phyloP scores from a whole-genome alignment of 30 jellyfish, hydroid and myxozoan species.

The Mastigias papua region DNA sequence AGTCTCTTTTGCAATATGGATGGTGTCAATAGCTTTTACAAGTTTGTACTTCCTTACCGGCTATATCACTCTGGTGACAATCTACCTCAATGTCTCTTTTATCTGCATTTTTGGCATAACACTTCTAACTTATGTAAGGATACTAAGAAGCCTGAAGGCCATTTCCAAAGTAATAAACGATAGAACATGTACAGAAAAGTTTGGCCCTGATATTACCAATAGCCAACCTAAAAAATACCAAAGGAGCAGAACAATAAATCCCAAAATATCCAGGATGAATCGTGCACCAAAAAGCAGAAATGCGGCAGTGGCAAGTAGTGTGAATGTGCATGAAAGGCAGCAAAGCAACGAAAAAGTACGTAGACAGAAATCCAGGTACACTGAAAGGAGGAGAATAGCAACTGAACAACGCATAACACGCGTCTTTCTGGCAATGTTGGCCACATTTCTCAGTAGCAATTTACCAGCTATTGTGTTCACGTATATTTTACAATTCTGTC shows the following conservation, averaged over 20 bases:
- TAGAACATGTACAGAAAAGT: not conserved
- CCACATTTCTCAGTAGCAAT: constrained; percentile 52
- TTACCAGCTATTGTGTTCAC: constrained; percentile 60
- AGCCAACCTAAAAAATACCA: not conserved
- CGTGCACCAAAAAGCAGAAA: not conserved
- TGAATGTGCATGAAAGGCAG: not conserved
- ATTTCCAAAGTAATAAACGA: not conserved
- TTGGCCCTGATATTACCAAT: not conserved
- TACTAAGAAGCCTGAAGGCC: constrained; percentile 25
- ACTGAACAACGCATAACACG: constrained; percentile 60
- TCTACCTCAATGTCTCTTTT: constrained; percentile 52
- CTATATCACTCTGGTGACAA: constrained; percentile 41
- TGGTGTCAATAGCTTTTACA: constrained; percentile 53
- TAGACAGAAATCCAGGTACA: not conserved
- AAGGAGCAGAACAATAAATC: too few species aligned
- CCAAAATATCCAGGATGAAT: not conserved
- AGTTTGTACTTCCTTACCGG: constrained; percentile 61
- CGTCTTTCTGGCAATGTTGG: constrained; percentile 54
- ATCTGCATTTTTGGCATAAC: constrained; percentile 38
- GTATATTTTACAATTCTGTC: constrained; percentile 65
- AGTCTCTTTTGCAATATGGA: constrained; percentile 64
- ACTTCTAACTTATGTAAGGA: constrained; percentile 49
- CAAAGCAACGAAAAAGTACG: not conserved
- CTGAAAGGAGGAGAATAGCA: not conserved
- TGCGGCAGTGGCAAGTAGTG: not conserved